Evolutionary conservation across 1,140 invertebrate species (phyloP), one percentile per base, ranked within the genome.

Genomic region (Pinna nobilis): DNA sequence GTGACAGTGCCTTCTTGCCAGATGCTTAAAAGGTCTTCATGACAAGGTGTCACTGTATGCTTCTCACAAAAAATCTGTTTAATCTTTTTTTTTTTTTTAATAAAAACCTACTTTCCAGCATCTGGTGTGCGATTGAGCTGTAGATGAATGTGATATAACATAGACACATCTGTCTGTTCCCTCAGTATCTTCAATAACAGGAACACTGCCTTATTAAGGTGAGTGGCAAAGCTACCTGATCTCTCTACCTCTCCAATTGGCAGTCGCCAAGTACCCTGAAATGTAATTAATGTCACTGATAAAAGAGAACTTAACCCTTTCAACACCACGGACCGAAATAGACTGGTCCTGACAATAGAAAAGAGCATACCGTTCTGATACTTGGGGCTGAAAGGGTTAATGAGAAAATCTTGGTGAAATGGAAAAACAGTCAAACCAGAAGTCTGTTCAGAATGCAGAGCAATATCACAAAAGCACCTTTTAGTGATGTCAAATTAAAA

Each of bases 231-330:
- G 83, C 95, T 95, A 15, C 97, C 97, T 1, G 95, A 93, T 50
- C 97, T 91, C 83, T 98, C 97, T 37, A 98, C 94, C 90, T 99
- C 97, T 67, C 92, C 92, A 25, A 93, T 92, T 4, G 95, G 96
- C 83, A 97, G 96, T 73, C 95, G 91, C 97, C 97, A 98, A 67
- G 97, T 93, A 65, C 95, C 95, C 93, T 94, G 74, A 44, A 9
- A 44, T 44, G 39, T 44, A 11, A 11, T n/a, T 44, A 9, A 44
- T 11, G n/a, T n/a, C 9, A 44, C 39, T 44, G 39, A 11, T n/a
- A n/a, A n/a, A n/a, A n/a, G n/a, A n/a, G n/a, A n/a, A n/a, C n/a
- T n/a, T n/a, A n/a, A n/a, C n/a, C n/a, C n/a, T n/a, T n/a, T n/a
- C n/a, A n/a, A n/a, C n/a, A n/a, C n/a, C n/a, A n/a, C n/a, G n/a